Evolutionary conservation across 2,113 vertebrate genomes (phyloP), one percentile per base, ranked within the genome.

Genomic region (Oostethus manadensis): DNA sequence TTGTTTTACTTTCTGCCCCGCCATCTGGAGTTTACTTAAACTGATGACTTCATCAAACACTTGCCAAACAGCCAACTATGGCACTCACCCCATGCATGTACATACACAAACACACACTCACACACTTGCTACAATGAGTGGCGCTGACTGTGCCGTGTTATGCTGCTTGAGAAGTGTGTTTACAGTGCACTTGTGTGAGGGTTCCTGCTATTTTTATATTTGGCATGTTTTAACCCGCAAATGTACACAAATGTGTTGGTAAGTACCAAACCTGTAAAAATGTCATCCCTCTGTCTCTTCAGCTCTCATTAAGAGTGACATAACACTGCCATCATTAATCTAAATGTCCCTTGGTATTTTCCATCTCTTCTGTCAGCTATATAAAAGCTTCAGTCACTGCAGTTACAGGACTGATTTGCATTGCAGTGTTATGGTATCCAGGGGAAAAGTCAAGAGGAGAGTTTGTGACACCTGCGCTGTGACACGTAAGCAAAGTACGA

Each of bases 21-120:
- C 87, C 89, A 90, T 88, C 88, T 89, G 87, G 86, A 89, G 80
- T 86, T 87, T 85, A 86, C 88, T 86, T 87, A 88, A 89, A 90
- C 87, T 82, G 82, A 88, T 89, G 89, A 88, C 88, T 88, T 90
- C 88, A 89, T 87, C 84, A 88, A 87, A 87, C 87, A 84, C 79
- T 51, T 75, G 74, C 75, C 75, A 81, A 85, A 65, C 59, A 80
- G 81, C 83, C 84, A 86, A 82, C 84, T 82, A 79, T 82, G 80
- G 83, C 79, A 87, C 78, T 80, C 82, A 81, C 50, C 71, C 74
- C 73, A 81, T 76, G 73, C 64, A 64, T 74, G 74, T 63, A 79
- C 64, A 65, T 78, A 74, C 64, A 77, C 76, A 80, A 73, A 77
- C 82, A 80, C 64, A 67, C 69, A 71, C 23, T 3, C 23, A 26